phyloP scores from a whole-genome alignment of 2,888 invertebrate species.

The Odontothrips loti region DNA sequence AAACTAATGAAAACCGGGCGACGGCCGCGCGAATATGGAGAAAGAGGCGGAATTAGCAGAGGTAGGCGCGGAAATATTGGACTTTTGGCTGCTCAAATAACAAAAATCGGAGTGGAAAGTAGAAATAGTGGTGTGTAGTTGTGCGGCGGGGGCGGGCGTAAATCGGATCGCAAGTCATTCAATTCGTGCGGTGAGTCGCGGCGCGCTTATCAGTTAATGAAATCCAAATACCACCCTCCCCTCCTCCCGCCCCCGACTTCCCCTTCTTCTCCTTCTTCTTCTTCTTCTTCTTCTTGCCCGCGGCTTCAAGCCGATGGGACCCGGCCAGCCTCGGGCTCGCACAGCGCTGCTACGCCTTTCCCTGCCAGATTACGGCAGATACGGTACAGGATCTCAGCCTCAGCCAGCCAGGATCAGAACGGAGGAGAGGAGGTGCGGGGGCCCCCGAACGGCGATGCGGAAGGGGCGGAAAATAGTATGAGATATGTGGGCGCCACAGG shows the following conservation, averaged over 20 bases:
- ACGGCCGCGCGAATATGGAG: too few relatives aligned
- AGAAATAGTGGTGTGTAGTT: not conserved
- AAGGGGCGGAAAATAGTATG: too few relatives aligned
- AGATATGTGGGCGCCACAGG: too few relatives aligned
- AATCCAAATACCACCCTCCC: constrained; percentile 2
- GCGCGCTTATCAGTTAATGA: constrained; percentile 9
- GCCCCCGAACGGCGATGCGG: not conserved
- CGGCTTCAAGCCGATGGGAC: not conserved
- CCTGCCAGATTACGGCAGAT: not conserved
- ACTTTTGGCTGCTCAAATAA: not conserved
- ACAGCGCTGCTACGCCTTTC: not conserved
- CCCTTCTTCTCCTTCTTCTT: not conserved
- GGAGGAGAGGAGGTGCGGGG: not conserved
- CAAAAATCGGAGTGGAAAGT: not conserved
- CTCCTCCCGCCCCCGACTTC: not conserved
- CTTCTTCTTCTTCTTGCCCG: constrained; percentile 1
- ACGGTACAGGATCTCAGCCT: not conserved
- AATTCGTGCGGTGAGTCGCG: constrained; percentile 16
- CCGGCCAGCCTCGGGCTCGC: not conserved
- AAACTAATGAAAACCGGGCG: too few relatives aligned
- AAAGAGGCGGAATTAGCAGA: too few relatives aligned
- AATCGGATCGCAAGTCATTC: constrained; percentile 17
- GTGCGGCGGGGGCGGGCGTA: not conserved
- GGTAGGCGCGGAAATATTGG: not conserved
- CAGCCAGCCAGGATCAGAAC: not conserved